Conservation (phyloP, 2,797 vertebrate genomes). For the Buphagus erythrorhynchus region DNA sequence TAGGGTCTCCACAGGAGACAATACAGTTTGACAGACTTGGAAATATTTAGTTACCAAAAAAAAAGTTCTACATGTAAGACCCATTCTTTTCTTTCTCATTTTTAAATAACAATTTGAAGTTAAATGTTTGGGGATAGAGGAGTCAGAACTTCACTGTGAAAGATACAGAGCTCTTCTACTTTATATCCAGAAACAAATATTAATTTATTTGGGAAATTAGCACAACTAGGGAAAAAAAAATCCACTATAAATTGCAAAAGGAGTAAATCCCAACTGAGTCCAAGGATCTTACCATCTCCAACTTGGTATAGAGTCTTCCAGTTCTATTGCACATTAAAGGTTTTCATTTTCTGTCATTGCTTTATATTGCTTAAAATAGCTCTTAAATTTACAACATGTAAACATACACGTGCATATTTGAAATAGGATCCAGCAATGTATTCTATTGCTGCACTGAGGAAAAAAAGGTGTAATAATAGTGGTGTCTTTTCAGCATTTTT, state of each 20-base stretch:
- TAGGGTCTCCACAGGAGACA: too few species aligned
- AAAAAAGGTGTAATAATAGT: background rate
- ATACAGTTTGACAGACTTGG: background rate
- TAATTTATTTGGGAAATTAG: background rate
- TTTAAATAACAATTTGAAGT: background rate
- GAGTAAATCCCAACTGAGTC: background rate
- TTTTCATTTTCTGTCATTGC: background rate
- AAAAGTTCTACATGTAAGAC: accelerated
- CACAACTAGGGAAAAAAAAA: background rate
- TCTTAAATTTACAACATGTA: background rate
- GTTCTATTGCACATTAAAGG: background rate
- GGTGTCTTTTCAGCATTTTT: background rate
- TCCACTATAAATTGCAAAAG: background rate
- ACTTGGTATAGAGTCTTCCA: background rate
- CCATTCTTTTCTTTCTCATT: background rate
- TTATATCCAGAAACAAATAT: background rate
- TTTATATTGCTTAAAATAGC: background rate
- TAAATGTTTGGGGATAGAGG: background rate
- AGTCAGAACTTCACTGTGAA: background rate
- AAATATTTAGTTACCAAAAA: background rate
- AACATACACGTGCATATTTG: background rate
- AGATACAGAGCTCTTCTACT: background rate
- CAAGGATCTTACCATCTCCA: background rate
- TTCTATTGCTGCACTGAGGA: background rate
- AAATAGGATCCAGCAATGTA: background rate